Evolutionary conservation across 2,113 vertebrate genomes (phyloP), one percentile per base, ranked within the genome.

Genomic region (Procapra przewalskii): DNA sequence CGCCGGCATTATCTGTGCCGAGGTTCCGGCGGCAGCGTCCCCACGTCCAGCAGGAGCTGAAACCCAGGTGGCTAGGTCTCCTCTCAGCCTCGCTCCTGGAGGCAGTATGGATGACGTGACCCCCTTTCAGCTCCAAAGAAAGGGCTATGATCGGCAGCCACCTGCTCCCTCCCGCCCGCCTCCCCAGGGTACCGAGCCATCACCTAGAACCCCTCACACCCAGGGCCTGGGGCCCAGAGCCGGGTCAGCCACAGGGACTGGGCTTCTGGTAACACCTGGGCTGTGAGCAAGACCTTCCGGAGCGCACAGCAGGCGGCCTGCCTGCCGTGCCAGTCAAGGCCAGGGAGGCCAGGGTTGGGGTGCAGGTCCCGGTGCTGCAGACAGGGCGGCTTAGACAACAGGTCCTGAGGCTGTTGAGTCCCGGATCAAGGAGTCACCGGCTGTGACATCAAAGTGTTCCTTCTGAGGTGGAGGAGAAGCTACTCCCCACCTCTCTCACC

Each of bases 1-100:
- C 0, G 0, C 36, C 0, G 2, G 12, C 21, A 31, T 40, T 3
- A 3, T 40, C 59, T 23, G 31, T 1, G 2, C 45, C 0, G 1
- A 43, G 71, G 29, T 33, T 97, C 60, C 1, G 1, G 82, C 0
- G 0, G 71, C 40, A 1, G 0, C 3, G 1, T 14, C 27, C 88
- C 91, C 67, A 6, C 5, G 19, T 45, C 40, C 29, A 12, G 64
- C 54, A 50, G 40, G 29, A 11, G 10, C 7, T 29, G 64, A 40
- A 36, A 14, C 40, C 25, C 5, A 5, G 81, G 27, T 43, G 27
- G 59, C 52, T 25, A 12, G 1, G 27, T 81, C 43, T 83, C n/a
- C 48, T 19, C 11, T 2, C 45, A 33, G 85, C 40, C 57, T 55
- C 4, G 2, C 52, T 81, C 54, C 80, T 15, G 10, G 71, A 31